Evolutionary conservation across 2,113 vertebrate genomes (phyloP).

Genomic region (Glaucidium brasilianum): DNA sequence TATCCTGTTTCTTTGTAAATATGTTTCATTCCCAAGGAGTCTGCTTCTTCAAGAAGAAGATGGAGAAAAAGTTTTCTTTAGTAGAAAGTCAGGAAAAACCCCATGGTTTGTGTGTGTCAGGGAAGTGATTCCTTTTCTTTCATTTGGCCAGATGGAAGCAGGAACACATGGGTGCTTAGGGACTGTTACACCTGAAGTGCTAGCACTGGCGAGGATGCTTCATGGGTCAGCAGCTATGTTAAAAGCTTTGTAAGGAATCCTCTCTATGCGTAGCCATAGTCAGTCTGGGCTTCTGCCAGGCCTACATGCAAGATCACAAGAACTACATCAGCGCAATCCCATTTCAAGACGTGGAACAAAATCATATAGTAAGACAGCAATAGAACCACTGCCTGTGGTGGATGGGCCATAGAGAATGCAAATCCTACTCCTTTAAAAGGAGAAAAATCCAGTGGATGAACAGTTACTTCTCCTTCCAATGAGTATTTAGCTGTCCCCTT

Average conservation of each 20-base stretch:
- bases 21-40: background rate
- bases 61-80: background rate
- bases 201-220: background rate
- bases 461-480: background rate
- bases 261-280: background rate
- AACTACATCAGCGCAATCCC: background rate
- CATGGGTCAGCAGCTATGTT: background rate
- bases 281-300: background rate
- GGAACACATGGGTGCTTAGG: background rate
- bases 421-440: background rate
- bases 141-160: background rate
- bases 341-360: background rate
- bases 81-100: background rate
- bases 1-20: background rate
- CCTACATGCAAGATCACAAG: background rate
- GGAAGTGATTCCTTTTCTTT: background rate
- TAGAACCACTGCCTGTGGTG: background rate
- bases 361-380: background rate
- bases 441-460: background rate
- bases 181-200: background rate
- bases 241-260: background rate
- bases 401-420: background rate
- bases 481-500: background rate
- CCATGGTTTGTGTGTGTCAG: background rate
- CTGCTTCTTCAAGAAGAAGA: background rate